Base-by-base conservation (phyloP, 2,113 vertebrate genomes). In the Gila orcuttii region DNA sequence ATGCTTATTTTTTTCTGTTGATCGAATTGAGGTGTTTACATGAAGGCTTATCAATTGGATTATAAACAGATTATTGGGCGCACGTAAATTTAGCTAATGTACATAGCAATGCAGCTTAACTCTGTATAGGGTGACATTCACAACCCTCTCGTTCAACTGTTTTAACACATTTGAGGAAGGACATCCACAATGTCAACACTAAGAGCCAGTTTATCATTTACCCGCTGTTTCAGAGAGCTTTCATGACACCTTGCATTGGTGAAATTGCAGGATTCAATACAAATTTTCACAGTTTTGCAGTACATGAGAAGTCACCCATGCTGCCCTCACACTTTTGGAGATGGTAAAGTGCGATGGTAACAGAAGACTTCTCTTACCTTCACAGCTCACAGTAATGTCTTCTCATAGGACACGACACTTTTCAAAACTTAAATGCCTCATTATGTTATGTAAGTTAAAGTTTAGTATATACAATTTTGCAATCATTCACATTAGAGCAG, bases 271-370 rank as follows among this genome's bases (percentile, higher is more conserved):
- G 42, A 39, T 79, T 25, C 66, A 4, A 57, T 62, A 28, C 52
- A 33, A 50, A 15, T 12, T 15, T 78, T 52, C 21, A 25, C 36
- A 6, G 36, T 69, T 17, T 80, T n/a, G 50, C 17, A 17, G 66
- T 21, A 77, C 74, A 77, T 52, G 79, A 55, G 71, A 66, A 57
- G 19, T 85, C 79, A 36, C 12, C 47, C 79, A 2, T 68, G 17
- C 23, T 31, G 52, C 52, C 33, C 11, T 68, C 75, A 5, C 75
- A 66, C 83, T 23, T 74, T 31, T 28, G 19, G 71, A 62, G 57
- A 83, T 83, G 39, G 39, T 9, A 42, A 42, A 42, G 39, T 42
- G 36, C 74, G 71, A n/a, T 52, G 25, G 60, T 25, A 52, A 39
- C 62, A 31, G 3, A 21, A 6, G 68, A 31, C 17, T 60, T 83